phyloP scores from a whole-genome alignment of 1,140 invertebrate genomes.

The Pristionchus pacificus region DNA sequence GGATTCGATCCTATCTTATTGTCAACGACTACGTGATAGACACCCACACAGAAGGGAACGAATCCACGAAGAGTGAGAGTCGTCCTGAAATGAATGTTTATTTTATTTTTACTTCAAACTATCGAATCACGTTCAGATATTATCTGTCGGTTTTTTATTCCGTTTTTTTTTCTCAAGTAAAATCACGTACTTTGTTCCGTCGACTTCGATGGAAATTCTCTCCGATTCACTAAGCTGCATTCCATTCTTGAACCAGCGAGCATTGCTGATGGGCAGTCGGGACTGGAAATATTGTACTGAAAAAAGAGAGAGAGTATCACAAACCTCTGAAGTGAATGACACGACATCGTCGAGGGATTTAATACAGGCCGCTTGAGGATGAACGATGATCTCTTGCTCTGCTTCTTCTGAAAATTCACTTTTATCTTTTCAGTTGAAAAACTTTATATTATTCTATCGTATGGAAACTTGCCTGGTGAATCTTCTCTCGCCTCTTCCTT shows the following conservation, averaged over 20 bases:
- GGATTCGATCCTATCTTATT: constrained; percentile 16
- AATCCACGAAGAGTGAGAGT: constrained; percentile 11
- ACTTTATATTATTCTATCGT: background rate
- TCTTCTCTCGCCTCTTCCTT: constrained; percentile 11
- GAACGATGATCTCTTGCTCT: background rate
- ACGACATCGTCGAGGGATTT: background rate
- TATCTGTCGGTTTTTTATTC: too few relatives aligned
- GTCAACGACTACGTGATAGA: constrained; percentile 26
- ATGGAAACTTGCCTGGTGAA: too few relatives aligned
- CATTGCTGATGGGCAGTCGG: constrained; percentile 4
- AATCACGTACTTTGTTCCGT: too few relatives aligned
- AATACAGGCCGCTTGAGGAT: background rate
- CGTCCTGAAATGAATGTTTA: background rate
- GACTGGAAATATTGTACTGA: background rate
- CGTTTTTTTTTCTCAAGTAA: too few relatives aligned
- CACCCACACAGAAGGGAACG: constrained; percentile 10
- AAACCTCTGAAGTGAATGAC: background rate
- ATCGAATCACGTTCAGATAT: too few relatives aligned
- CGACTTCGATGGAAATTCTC: background rate
- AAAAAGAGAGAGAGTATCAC: background rate
- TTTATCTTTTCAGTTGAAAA: too few relatives aligned
- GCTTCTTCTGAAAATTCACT: background rate
- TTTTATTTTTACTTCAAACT: background rate
- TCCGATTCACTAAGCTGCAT: constrained; percentile 14
- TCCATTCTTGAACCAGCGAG: constrained; percentile 28